These are phyloP conservation scores for Archegozetes longisetosus DNA, from an alignment of 1,140 invertebrate genomes.

Conservation along the genomic window DNA sequence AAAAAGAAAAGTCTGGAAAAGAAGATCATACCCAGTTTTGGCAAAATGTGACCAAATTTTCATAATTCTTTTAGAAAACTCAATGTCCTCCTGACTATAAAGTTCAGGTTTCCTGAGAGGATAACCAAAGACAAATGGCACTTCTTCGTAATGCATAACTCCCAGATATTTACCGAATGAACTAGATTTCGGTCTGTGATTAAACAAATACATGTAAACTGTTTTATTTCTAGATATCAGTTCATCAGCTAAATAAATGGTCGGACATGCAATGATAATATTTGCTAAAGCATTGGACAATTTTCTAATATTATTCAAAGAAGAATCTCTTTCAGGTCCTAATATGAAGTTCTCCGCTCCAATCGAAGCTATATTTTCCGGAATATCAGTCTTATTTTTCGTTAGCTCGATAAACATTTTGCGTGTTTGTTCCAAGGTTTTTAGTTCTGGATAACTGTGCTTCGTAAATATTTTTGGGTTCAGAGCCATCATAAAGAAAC, in stretches of 20 bases:
- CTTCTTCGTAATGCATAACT: constrained; percentile 18
- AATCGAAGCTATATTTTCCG: background rate
- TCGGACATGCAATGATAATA: background rate
- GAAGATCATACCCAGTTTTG: constrained; percentile 23
- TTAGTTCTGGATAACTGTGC: background rate
- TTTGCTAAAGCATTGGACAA: background rate
- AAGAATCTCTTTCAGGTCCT: background rate
- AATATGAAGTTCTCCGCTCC: background rate
- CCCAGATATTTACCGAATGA: constrained; percentile 12
- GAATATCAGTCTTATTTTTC: background rate
- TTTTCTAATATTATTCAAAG: background rate
- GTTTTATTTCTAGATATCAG: background rate
- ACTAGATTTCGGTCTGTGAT: background rate
- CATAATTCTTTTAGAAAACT: constrained; percentile 18
- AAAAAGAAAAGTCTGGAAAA: too few species aligned
- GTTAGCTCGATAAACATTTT: background rate
- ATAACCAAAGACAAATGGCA: constrained; percentile 19
- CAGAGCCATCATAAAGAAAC: background rate
- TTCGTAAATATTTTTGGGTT: background rate
- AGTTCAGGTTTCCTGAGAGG: constrained; percentile 10
- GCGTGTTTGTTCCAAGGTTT: background rate
- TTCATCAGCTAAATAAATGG: background rate
- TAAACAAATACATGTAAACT: constrained; percentile 3
- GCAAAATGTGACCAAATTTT: constrained; percentile 18
- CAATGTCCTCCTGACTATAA: constrained; percentile 15